Evolutionary conservation across 53 echinoderm and acorn worm genomes (phyloP).

Genomic region (Crossaster papposus): DNA sequence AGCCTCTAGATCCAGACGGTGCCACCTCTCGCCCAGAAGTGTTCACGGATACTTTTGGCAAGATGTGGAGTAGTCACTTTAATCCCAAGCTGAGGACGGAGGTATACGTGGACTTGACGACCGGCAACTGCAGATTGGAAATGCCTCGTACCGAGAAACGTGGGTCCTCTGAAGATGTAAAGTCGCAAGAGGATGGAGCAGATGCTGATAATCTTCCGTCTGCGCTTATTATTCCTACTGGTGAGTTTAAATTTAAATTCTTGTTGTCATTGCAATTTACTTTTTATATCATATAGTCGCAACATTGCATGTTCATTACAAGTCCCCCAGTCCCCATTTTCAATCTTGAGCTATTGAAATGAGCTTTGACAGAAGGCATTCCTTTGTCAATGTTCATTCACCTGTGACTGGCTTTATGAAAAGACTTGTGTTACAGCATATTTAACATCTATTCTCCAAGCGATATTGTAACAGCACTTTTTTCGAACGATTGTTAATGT

Average conservation of each 20-base stretch:
- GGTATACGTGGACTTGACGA: constrained; percentile 69
- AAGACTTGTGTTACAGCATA: too few species aligned
- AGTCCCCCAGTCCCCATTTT: too few species aligned
- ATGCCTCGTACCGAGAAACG: constrained; percentile 22
- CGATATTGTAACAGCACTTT: too few species aligned
- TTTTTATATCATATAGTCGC: not conserved
- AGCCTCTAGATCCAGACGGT: not conserved
- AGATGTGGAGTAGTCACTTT: constrained; percentile 62
- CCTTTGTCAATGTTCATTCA: too few species aligned
- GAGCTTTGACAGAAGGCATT: too few species aligned
- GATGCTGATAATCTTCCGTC: constrained; percentile 12
- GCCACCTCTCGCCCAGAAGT: not conserved
- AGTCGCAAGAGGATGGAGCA: not conserved
- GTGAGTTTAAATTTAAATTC: constrained; percentile 22
- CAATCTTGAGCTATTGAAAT: too few species aligned
- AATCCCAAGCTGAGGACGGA: constrained; percentile 60
- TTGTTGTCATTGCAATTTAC: not conserved
- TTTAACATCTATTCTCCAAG: too few species aligned
- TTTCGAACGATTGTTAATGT: too few species aligned
- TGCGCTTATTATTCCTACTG: constrained; percentile 55
- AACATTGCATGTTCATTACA: too few species aligned
- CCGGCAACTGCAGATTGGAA: constrained; percentile 73
- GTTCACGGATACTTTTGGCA: not conserved
- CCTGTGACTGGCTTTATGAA: too few species aligned
- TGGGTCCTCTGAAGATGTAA: not conserved